phyloP scores from a whole-genome alignment of 2,888 invertebrate genomes.

The Hipparchia sbordonii region DNA sequence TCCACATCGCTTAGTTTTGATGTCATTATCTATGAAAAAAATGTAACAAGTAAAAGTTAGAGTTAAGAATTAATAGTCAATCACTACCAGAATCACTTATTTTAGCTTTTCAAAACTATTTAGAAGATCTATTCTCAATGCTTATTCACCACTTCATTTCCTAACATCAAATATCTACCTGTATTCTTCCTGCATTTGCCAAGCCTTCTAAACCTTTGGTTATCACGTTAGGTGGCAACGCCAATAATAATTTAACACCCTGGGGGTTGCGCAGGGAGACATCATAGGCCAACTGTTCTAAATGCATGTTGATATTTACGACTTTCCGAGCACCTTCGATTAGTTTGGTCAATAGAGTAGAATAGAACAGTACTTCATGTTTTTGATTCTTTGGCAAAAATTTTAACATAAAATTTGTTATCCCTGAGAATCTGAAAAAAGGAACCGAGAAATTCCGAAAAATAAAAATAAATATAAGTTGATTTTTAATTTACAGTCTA shows the following conservation, averaged over 20 bases:
- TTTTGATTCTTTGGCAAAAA: constrained; percentile 59
- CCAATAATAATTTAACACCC: constrained; percentile 58
- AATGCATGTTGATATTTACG: constrained; percentile 64
- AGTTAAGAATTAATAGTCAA: background rate
- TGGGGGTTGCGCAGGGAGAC: constrained; percentile 65
- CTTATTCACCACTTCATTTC: background rate
- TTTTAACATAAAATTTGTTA: constrained; percentile 61
- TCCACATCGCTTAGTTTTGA: constrained; percentile 64
- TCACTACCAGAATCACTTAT: too few relatives aligned
- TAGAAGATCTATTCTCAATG: too few relatives aligned
- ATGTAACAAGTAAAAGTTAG: background rate
- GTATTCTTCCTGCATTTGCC: constrained; percentile 70
- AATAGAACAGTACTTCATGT: constrained; percentile 67
- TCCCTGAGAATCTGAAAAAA: constrained; percentile 59
- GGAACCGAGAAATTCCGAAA: background rate
- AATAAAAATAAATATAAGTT: background rate
- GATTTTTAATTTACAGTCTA: background rate
- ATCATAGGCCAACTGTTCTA: constrained; percentile 70
- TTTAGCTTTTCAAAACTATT: too few relatives aligned
- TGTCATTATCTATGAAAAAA: constrained; percentile 62
- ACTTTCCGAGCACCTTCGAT: constrained; percentile 66
- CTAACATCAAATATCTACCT: constrained; percentile 52
- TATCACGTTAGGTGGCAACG: constrained; percentile 57
- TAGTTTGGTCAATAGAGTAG: constrained; percentile 68
- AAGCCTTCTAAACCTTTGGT: constrained; percentile 69